phyloP scores from a whole-genome alignment of 2,797 vertebrate genomes.

The Cynodonichthys magdalenae region DNA sequence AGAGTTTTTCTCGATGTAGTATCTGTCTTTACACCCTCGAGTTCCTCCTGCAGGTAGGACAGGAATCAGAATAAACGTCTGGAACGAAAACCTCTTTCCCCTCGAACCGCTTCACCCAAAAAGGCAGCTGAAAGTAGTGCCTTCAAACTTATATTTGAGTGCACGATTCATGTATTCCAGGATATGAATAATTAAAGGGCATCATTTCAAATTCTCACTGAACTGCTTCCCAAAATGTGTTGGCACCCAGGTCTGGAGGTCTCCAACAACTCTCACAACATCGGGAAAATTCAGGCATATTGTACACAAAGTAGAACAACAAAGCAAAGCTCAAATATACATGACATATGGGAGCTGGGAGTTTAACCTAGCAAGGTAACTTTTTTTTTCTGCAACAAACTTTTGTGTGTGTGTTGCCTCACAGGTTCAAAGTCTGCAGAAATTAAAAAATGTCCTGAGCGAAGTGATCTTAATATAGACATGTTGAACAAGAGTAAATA shows the following conservation, averaged over 20 bases:
- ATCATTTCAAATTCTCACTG: slow-evolving; percentile 82
- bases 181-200: slow-evolving; percentile 78
- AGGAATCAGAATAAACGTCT: slow-evolving; percentile 29
- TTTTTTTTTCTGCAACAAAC: slow-evolving; percentile 36
- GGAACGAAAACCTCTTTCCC: slow-evolving; percentile 27
- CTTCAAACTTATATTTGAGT: slow-evolving; percentile 72
- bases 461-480: slow-evolving; percentile 67
- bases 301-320: slow-evolving; percentile 75
- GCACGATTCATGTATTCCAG: slow-evolving; percentile 75
- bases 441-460: slow-evolving; percentile 33
- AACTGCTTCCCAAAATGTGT: slow-evolving; percentile 81
- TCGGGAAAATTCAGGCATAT: slow-evolving; percentile 69
- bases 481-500: slow-evolving; percentile 69
- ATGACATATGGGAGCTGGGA: slow-evolving; percentile 66
- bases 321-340: slow-evolving; percentile 77
- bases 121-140: slow-evolving; percentile 56
- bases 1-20: slow-evolving; percentile 10
- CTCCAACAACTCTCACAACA: slow-evolving; percentile 72
- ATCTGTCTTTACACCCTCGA: slow-evolving; percentile 19
- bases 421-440: slow-evolving; percentile 39
- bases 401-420: slow-evolving; percentile 47
- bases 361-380: slow-evolving; percentile 58
- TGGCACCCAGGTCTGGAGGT: slow-evolving; percentile 79
- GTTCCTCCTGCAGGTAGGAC: slow-evolving; percentile 24
- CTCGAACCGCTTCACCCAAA: slow-evolving; percentile 24